phyloP scores from a whole-genome alignment of 2,113 vertebrate species.

The Leptodactylus fuscus region DNA sequence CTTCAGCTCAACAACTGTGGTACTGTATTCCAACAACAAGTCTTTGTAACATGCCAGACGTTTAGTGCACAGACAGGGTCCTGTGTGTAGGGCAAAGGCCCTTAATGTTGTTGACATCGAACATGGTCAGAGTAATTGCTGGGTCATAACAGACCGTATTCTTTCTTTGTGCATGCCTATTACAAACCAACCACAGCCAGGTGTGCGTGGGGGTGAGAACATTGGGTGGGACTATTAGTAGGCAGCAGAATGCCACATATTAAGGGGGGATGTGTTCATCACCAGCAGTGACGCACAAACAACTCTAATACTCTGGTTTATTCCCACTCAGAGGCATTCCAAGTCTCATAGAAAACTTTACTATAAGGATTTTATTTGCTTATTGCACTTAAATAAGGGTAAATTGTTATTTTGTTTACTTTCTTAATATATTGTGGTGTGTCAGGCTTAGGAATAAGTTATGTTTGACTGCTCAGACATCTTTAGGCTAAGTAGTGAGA shows the following conservation, averaged over 20 bases:
- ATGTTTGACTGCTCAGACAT: not conserved
- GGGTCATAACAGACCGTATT: slow-evolving; percentile 58
- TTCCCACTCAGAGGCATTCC: not conserved
- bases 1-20: slow-evolving; percentile 52
- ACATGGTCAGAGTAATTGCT: slow-evolving; percentile 59
- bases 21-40: slow-evolving; percentile 60
- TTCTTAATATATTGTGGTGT: not conserved
- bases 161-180: slow-evolving; percentile 57
- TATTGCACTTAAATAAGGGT: not conserved
- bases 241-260: slow-evolving; percentile 49
- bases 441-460: not conserved
- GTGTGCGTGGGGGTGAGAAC: slow-evolving; percentile 58
- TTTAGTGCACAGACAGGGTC: slow-evolving; percentile 54
- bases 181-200: slow-evolving; percentile 56
- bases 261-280: slow-evolving; percentile 17
- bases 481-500: too few species aligned
- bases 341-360: not conserved
- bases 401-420: not conserved
- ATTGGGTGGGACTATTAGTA: slow-evolving; percentile 51
- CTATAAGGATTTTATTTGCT: not conserved
- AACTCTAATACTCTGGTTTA: slow-evolving; percentile 1
- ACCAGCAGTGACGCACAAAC: slow-evolving; percentile 43
- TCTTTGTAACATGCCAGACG: slow-evolving; percentile 58
- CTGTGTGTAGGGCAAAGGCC: slow-evolving; percentile 59
- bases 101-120: slow-evolving; percentile 60